phyloP scores from a whole-genome alignment of 1,140 invertebrate genomes.

The Arctopsyche grandis region DNA sequence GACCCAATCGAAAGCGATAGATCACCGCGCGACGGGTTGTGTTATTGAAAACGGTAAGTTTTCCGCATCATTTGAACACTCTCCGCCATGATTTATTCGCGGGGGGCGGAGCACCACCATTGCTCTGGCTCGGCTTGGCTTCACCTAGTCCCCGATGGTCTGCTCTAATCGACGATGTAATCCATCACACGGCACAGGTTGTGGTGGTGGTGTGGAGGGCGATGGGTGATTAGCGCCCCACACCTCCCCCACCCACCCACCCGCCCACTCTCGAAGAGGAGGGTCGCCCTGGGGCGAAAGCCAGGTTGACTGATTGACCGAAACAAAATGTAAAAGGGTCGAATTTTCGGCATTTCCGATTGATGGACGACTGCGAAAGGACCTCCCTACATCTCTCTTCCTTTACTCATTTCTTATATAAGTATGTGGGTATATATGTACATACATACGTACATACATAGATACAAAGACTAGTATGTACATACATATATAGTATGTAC shows the following conservation, averaged over 20 bases:
- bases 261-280: background rate
- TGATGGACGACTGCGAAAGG: conserved; percentile 30
- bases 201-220: conserved; percentile 28
- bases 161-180: conserved; percentile 54
- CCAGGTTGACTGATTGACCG: conserved; percentile 45
- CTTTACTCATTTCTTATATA: background rate
- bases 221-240: conserved; percentile 46
- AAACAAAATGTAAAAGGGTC: conserved; percentile 47
- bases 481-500: too few relatives aligned
- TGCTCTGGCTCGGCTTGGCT: background rate
- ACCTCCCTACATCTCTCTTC: background rate
- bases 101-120: background rate
- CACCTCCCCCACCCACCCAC: background rate
- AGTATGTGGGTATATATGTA: too few relatives aligned
- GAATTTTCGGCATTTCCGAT: conserved; percentile 43
- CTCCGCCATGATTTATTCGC: conserved; percentile 36
- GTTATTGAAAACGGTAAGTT: conserved; percentile 31
- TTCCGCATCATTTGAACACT: conserved; percentile 30
- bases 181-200: conserved; percentile 55
- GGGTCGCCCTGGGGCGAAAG: conserved; percentile 7
- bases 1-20: conserved; percentile 26
- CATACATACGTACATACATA: too few relatives aligned
- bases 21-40: conserved; percentile 22
- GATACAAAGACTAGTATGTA: too few relatives aligned
- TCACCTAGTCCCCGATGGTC: conserved; percentile 48